Conservation (phyloP, 2,797 vertebrate species). For the Odontamblyopus rebecca region DNA sequence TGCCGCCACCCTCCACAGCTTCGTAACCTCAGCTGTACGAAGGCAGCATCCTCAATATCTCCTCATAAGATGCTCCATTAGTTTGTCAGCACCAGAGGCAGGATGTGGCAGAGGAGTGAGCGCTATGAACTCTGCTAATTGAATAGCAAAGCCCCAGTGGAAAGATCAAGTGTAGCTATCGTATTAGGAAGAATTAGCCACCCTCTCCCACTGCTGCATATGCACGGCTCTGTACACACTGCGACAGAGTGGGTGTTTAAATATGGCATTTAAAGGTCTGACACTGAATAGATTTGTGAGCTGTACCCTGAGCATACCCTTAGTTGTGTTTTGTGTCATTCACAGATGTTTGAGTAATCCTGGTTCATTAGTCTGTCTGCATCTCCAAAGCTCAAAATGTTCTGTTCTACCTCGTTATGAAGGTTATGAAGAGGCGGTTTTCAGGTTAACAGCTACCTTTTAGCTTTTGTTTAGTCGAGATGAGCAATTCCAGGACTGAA, state of each 20-base stretch:
- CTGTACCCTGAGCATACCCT: too few relatives aligned
- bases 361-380: too few relatives aligned
- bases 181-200: slow-evolving; percentile 73
- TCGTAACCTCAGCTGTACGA: background rate
- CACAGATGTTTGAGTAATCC: too few relatives aligned
- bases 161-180: slow-evolving; percentile 70
- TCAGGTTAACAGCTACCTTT: too few relatives aligned
- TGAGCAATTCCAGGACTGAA: too few relatives aligned
- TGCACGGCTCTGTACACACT: slow-evolving; percentile 39
- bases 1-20: background rate
- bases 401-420: too few relatives aligned
- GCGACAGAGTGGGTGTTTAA: slow-evolving; percentile 17
- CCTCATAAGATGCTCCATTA: slow-evolving; percentile 62
- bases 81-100: slow-evolving; percentile 58
- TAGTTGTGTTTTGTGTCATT: too few relatives aligned
- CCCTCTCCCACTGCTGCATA: slow-evolving; percentile 62
- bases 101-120: slow-evolving; percentile 49
- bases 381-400: too few relatives aligned
- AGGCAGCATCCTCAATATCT: slow-evolving; percentile 34
- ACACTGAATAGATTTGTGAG: too few relatives aligned
- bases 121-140: slow-evolving; percentile 70
- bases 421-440: too few relatives aligned
- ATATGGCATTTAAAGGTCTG: slow-evolving; percentile 1
- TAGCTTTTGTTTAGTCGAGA: too few relatives aligned
- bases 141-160: slow-evolving; percentile 65